Evolutionary conservation across 2,113 vertebrate species (phyloP).

Genomic region (Paramormyrops kingsleyae): DNA sequence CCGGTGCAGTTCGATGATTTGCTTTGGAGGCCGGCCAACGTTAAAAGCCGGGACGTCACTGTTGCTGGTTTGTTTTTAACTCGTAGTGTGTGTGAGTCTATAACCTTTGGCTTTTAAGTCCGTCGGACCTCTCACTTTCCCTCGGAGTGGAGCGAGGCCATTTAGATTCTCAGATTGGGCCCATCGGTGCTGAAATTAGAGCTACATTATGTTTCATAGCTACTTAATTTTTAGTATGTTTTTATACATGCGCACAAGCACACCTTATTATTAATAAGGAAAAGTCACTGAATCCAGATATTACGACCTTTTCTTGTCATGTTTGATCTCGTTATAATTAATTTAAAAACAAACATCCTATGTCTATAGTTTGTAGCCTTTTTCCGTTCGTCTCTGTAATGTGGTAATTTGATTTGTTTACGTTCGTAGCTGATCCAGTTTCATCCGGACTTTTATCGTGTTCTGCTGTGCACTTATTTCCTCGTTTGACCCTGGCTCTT

Average conservation of each 20-base stretch:
- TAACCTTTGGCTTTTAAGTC: not conserved
- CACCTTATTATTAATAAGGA: not conserved
- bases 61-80: conserved; percentile 19
- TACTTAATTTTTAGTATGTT: not conserved
- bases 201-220: not conserved
- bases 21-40: not conserved
- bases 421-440: not conserved
- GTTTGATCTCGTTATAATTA: not conserved
- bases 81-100: not conserved
- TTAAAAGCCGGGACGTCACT: not conserved
- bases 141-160: not conserved
- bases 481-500: not conserved
- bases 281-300: not conserved
- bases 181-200: not conserved
- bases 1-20: not conserved
- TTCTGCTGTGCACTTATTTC: not conserved
- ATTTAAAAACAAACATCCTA: not conserved
- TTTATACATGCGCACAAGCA: not conserved
- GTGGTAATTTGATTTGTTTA: not conserved
- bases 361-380: not conserved
- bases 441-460: not conserved
- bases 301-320: not conserved
- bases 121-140: not conserved
- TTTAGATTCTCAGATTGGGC: not conserved
- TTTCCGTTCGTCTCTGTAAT: not conserved